These are phyloP conservation scores for Papilio polytes DNA, from an alignment of 1,140 invertebrate species.

Conservation along the genomic window DNA sequence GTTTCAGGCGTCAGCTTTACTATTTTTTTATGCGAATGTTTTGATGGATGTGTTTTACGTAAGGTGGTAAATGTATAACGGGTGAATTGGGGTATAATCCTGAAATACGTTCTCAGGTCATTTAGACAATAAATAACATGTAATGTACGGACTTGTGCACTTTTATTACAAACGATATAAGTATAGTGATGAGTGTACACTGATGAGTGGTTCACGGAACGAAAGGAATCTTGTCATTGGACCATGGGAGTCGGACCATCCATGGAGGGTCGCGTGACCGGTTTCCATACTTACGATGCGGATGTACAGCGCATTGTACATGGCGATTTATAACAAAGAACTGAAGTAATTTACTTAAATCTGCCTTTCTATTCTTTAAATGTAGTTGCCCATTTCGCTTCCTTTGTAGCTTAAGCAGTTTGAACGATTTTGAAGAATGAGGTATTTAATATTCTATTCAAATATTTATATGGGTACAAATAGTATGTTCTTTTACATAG, in stretches of 20 bases:
- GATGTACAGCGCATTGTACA: background rate
- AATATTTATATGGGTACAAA: too few species aligned
- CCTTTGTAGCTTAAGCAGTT: background rate
- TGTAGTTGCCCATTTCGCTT: background rate
- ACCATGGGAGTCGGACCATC: conserved; percentile 14
- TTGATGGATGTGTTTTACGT: too few species aligned
- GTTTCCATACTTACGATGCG: background rate
- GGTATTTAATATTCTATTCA: too few species aligned
- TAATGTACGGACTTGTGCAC: background rate
- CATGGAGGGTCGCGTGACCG: background rate
- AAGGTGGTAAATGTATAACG: too few species aligned
- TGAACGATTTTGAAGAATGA: background rate
- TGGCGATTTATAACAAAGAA: background rate
- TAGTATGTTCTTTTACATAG: too few species aligned
- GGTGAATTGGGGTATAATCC: too few species aligned
- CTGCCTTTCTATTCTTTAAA: background rate
- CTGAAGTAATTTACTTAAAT: background rate
- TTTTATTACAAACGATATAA: background rate
- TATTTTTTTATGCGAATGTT: too few species aligned
- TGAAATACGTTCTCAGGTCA: too few species aligned
- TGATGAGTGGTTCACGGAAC: background rate
- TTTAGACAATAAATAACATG: too few species aligned
- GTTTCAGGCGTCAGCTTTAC: too few species aligned
- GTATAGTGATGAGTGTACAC: background rate
- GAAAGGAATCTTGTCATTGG: conserved; percentile 10